Conservation (phyloP, 2,888 invertebrate species). For the Ichneumon xanthorius region DNA sequence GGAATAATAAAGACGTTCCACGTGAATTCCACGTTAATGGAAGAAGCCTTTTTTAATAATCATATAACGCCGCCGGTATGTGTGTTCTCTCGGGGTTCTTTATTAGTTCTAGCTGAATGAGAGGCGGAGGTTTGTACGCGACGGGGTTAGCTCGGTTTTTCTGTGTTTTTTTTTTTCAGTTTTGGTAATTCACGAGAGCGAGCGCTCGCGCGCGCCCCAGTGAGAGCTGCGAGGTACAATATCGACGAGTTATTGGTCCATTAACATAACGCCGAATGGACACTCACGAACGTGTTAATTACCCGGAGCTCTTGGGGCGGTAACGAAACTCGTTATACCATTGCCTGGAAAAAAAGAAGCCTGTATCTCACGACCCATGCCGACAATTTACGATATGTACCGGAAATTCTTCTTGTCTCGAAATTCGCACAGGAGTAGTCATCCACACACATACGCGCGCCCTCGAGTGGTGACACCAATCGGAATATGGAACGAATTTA, state of each 20-base stretch:
- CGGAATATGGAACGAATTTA: constrained; percentile 49
- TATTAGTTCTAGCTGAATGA: constrained; percentile 60
- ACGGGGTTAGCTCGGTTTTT: constrained; percentile 47
- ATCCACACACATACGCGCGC: constrained; percentile 30
- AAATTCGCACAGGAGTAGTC: neutral
- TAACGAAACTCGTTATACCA: constrained; percentile 69
- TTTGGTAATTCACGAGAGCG: constrained; percentile 51
- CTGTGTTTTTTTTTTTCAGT: constrained; percentile 18
- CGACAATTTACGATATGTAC: constrained; percentile 62
- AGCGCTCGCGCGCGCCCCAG: constrained; percentile 44
- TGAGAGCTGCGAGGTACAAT: constrained; percentile 63
- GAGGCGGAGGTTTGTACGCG: constrained; percentile 56
- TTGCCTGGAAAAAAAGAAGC: constrained; percentile 61
- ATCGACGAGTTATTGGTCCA: constrained; percentile 70
- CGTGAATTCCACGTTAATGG: constrained; percentile 54
- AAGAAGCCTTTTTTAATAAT: constrained; percentile 51
- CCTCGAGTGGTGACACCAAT: constrained; percentile 54
- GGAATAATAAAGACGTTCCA: constrained; percentile 62
- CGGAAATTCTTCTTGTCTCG: constrained; percentile 67
- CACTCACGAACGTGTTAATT: constrained; percentile 71
- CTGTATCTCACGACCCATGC: constrained; percentile 61
- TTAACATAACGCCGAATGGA: constrained; percentile 70
- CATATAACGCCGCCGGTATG: constrained; percentile 11
- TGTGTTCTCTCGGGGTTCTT: constrained; percentile 42
- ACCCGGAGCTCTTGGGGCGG: constrained; percentile 65